Evolutionary conservation across 2,888 invertebrate species (phyloP).

Genomic region (Caenorhabditis macrosperma): DNA sequence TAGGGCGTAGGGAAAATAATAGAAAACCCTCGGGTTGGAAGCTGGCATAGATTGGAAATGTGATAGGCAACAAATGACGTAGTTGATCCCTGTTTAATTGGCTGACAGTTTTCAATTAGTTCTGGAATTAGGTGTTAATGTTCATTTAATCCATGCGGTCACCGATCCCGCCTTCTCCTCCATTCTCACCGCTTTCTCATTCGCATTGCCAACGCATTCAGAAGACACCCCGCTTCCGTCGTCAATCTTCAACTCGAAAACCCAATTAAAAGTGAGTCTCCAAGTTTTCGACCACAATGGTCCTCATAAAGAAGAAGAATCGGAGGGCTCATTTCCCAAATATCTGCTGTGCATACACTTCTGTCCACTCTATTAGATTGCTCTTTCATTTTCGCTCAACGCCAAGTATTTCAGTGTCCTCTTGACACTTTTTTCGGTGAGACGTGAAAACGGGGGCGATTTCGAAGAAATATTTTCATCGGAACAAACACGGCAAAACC

Average conservation of each 20-base stretch:
- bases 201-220: background rate
- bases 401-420: too few relatives aligned
- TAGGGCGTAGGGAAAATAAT: background rate
- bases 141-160: conserved; percentile 31
- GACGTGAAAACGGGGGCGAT: background rate
- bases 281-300: background rate
- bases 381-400: background rate
- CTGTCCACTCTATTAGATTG: background rate
- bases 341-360: too few relatives aligned
- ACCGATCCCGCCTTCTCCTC: conserved; percentile 28
- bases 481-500: background rate
- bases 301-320: too few relatives aligned
- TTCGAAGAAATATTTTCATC: background rate
- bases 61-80: conserved; percentile 23
- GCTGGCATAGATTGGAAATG: background rate
- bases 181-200: background rate
- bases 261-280: conserved; percentile 31
- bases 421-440: background rate
- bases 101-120: conserved; percentile 36
- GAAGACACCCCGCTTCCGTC: background rate
- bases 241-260: background rate
- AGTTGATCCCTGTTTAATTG: conserved; percentile 28
- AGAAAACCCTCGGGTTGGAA: background rate
- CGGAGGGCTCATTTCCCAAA: background rate
- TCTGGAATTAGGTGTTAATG: conserved; percentile 29